Evolutionary conservation across 2,113 vertebrate species (phyloP), one percentile per base, ranked within the genome.

Genomic region (Dendrocopos noguchii): DNA sequence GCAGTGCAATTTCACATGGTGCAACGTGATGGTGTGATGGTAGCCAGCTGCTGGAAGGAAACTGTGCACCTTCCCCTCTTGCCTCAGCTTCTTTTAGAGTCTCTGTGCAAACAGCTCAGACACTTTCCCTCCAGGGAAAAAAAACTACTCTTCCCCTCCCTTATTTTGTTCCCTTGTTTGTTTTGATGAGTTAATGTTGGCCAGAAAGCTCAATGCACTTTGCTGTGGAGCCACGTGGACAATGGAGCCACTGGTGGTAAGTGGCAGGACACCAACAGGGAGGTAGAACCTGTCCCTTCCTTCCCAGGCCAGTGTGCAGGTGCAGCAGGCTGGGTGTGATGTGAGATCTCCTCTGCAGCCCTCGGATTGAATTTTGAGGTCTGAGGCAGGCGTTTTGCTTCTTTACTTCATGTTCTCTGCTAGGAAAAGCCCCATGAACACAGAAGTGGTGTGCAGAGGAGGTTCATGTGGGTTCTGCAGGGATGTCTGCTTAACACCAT

Each of bases 51-150:
- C 27, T 80, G 63, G 36, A 27, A 73, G 59, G 63, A 42, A 67
- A 2, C 10, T 3, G 12, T 39, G 25, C 4, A 16, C 1, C 1
- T 42, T 0, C 1, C 1, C 4, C 3, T 17, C 55, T 52, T 50
- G 4, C 17, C 67, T 63, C 12, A 25, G 17, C 25, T 10, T 19
- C 9, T 53, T 28, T 15, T 36, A 1, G 12, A 12, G 24, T 2
- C 5, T 20, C 29, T 78, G 2, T 4, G 6, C 4, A 7, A 42
- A 6, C 5, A 36, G 4, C 9, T 34, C 7, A 31, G 27, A 18
- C 29, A 36, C 25, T 10, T 71, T 72, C 25, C 29, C 10, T 6
- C 22, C 50, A 52, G 1, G 6, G 11, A 12, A 5, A 6, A 6
- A 4, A 5, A 8, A 8, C 10, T 63, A 5, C 14, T 3, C 20